A percentile compares a stretch with the other conserved stretches of the same genome.
These are phyloP conservation scores for Eidolon helvum DNA, from an alignment of 2,113 vertebrate species.

Conservation along the genomic window DNA sequence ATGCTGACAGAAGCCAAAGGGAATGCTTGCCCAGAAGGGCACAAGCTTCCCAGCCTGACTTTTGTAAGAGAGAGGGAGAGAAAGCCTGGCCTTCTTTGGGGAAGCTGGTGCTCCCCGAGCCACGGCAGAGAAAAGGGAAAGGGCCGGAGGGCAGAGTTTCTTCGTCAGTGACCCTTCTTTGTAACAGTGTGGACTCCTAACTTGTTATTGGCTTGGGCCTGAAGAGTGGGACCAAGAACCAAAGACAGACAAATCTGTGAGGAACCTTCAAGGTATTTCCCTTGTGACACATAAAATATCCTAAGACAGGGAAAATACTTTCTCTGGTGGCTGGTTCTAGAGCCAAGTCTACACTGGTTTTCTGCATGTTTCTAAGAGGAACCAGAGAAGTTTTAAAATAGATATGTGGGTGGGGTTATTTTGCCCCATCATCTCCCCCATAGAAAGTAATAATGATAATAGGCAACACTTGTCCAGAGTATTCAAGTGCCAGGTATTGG, in stretches of 20 bases:
- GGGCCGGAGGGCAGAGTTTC: neutral
- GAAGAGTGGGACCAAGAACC: neutral
- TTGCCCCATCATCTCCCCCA: neutral
- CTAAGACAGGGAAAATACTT: neutral
- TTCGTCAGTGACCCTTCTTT: neutral
- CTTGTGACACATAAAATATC: neutral
- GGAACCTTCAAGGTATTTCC: neutral
- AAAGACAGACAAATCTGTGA: neutral
- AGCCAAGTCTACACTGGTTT: neutral
- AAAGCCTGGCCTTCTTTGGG: neutral
- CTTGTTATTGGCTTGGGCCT: neutral
- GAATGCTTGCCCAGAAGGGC: neutral
- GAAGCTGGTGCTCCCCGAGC: neutral
- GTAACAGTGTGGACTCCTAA: neutral
- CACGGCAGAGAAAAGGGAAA: neutral
- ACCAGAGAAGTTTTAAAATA: neutral
- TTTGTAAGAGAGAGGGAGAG: neutral
- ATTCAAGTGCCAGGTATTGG: neutral
- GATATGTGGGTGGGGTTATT: neutral
- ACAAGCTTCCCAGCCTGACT: neutral
- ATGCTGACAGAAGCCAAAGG: constrained; percentile 17
- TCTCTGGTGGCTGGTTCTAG: neutral
- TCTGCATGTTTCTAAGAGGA: neutral
- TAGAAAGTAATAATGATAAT: neutral
- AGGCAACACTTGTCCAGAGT: neutral